phyloP scores from a whole-genome alignment of 2,797 vertebrate genomes.

The Myiotriccus ornatus region DNA sequence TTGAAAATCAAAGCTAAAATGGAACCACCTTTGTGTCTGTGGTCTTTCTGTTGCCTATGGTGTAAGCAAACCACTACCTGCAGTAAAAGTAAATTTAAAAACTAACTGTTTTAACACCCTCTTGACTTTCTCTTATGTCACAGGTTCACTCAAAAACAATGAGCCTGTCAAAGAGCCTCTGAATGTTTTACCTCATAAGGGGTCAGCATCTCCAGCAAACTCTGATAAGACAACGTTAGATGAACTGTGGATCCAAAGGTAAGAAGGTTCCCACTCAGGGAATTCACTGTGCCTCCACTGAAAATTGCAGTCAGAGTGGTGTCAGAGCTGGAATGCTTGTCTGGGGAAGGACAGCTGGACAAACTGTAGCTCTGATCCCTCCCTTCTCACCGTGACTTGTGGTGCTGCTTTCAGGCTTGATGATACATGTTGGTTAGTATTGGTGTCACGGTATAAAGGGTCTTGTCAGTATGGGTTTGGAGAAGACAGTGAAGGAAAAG shows the following conservation, averaged over 20 bases:
- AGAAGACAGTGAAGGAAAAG: background rate
- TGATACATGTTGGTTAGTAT: too few species aligned
- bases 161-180: slow-evolving; percentile 32
- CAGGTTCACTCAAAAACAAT: slow-evolving; percentile 58
- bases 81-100: background rate
- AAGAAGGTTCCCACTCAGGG: background rate
- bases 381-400: background rate
- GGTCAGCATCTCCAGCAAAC: background rate
- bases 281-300: background rate
- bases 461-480: background rate
- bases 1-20: background rate
- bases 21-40: background rate
- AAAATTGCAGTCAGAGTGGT: background rate
- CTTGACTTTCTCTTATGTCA: slow-evolving; percentile 16
- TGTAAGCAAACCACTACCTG: background rate
- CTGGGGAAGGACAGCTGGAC: background rate
- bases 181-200: background rate
- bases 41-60: background rate
- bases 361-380: background rate
- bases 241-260: slow-evolving; percentile 57
- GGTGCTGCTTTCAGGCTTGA: background rate
- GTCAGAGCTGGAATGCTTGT: background rate
- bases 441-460: background rate
- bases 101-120: background rate
- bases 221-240: background rate